These are phyloP conservation scores for Dissostichus mawsoni DNA, from an alignment of 2,113 vertebrate species.

Conservation along the genomic window DNA sequence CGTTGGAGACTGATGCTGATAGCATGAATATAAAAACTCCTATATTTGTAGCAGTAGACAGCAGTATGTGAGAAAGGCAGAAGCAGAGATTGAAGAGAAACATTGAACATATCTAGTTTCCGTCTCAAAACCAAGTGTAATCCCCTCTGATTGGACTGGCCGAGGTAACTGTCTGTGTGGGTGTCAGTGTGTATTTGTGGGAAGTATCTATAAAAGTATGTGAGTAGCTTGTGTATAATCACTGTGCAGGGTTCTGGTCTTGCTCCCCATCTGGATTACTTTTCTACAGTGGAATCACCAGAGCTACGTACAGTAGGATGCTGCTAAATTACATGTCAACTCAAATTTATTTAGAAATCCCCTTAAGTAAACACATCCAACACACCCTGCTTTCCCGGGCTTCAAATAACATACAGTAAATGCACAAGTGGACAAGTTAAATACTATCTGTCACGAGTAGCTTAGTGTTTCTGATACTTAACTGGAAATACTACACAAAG, in stretches of 20 bases:
- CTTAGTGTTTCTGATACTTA: conserved; percentile 11
- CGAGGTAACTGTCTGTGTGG: conserved; percentile 29
- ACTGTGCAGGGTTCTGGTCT: conserved; percentile 38
- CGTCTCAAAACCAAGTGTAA: conserved; percentile 53
- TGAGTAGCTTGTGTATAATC: conserved; percentile 38
- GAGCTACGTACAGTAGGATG: conserved; percentile 23
- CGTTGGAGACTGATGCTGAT: too few species aligned
- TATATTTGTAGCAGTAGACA: not conserved
- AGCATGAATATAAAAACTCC: not conserved
- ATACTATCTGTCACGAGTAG: conserved; percentile 11
- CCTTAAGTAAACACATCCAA: conserved; percentile 6
- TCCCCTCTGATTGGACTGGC: conserved; percentile 65
- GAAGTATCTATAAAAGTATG: conserved; percentile 40
- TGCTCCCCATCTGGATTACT: conserved; percentile 1
- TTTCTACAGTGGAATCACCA: conserved; percentile 24
- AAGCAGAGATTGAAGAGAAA: conserved; percentile 36
- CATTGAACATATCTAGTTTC: conserved; percentile 66
- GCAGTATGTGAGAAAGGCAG: conserved; percentile 21
- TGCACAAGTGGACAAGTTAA: conserved; percentile 29
- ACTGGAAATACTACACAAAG: conserved; percentile 8
- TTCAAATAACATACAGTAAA: conserved; percentile 27
- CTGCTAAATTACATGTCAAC: conserved; percentile 36
- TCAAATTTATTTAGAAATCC: conserved; percentile 21
- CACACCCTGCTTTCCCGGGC: not conserved
- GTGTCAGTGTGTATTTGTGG: conserved; percentile 48